Evolutionary conservation across 2,113 vertebrate genomes (phyloP).

Genomic region (Caretta caretta): DNA sequence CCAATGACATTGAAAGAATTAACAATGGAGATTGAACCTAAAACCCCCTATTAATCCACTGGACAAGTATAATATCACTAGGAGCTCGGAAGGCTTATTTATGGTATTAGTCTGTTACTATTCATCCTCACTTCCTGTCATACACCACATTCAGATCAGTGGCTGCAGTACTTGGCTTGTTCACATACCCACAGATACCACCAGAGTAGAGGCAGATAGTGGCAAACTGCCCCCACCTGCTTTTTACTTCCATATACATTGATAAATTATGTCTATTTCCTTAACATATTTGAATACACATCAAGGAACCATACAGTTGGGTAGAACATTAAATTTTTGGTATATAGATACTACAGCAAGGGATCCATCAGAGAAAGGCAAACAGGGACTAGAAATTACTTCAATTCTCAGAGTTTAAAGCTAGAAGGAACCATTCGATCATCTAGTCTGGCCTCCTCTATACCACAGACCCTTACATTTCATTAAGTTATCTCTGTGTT

Average conservation of each 20-base stretch:
- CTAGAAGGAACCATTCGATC: background rate
- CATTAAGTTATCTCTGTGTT: background rate
- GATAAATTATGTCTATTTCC: background rate
- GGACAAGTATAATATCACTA: rapidly evolving
- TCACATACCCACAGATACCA: rapidly evolving
- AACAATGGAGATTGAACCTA: conserved; percentile 12
- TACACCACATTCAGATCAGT: background rate
- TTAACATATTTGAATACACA: background rate
- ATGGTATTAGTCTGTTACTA: background rate
- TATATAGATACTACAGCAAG: background rate
- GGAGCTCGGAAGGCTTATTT: background rate
- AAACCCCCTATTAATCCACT: conserved; percentile 19
- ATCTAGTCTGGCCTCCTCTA: background rate
- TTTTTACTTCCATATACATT: background rate
- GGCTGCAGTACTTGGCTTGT: rapidly evolving
- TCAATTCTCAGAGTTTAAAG: background rate
- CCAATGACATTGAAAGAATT: conserved; percentile 42
- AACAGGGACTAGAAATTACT: background rate
- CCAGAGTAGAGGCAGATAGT: background rate
- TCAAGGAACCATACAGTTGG: background rate
- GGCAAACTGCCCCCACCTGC: background rate
- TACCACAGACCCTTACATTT: background rate
- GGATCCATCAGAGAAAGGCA: background rate
- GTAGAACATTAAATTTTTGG: background rate
- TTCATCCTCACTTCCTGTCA: background rate